A percentile compares a stretch with the other conserved stretches of the same genome.
phyloP scores from a whole-genome alignment of 2,797 vertebrate genomes.

The Leucoraja ocellata region DNA sequence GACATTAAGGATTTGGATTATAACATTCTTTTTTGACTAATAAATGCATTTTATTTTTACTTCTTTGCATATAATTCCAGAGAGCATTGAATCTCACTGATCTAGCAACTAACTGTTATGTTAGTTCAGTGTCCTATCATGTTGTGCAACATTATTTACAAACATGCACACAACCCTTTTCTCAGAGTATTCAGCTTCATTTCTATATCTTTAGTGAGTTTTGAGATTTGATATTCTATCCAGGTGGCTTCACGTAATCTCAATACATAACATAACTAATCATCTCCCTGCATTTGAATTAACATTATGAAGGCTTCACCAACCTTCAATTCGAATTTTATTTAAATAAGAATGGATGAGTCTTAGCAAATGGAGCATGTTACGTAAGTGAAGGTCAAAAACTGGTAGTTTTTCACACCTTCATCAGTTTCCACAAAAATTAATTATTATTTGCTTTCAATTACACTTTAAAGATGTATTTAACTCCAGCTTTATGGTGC shows the following conservation, averaged over 20 bases:
- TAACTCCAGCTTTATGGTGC: neutral
- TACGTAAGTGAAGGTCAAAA: neutral
- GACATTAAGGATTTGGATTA: neutral
- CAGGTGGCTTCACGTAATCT: neutral
- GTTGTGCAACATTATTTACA: neutral
- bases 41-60: neutral
- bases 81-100: neutral
- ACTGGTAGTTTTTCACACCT: neutral
- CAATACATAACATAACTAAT: neutral
- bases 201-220: neutral
- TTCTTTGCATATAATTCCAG: neutral
- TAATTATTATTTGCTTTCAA: neutral
- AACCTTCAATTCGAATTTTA: neutral
- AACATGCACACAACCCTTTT: neutral
- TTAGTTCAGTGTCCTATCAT: neutral
- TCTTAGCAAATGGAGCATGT: neutral
- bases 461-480: neutral
- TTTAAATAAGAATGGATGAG: neutral
- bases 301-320: neutral
- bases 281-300: slow-evolving; percentile 22
- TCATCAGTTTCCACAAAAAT: neutral
- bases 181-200: neutral
- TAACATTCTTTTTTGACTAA: neutral
- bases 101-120: neutral
- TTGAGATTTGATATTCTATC: neutral